Conservation (phyloP, 2,888 invertebrate species). For the Spialia ferax region DNA sequence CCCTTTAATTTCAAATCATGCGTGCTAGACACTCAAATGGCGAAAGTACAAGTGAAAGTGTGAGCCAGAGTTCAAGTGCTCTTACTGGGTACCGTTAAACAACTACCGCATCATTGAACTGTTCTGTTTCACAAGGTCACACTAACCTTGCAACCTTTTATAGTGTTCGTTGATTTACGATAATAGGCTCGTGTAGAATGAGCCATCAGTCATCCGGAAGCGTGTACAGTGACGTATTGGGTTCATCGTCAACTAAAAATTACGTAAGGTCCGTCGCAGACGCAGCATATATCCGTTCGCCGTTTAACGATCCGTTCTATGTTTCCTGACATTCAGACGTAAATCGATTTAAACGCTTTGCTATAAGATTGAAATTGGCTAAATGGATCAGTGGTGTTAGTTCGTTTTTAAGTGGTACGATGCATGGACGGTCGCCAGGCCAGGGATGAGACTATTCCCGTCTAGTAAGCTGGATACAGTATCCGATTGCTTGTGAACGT, state of each 20-base stretch:
- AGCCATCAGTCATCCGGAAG: constrained; percentile 78
- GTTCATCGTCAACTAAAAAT: constrained; percentile 79
- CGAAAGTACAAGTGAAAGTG: constrained; percentile 41
- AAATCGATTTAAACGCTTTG: constrained; percentile 62
- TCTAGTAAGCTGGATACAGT: constrained; percentile 75
- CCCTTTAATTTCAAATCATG: constrained; percentile 15
- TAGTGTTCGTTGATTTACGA: constrained; percentile 59
- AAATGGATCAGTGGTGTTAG: constrained; percentile 58
- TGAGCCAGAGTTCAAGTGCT: constrained; percentile 32
- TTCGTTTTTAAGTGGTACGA: constrained; percentile 59
- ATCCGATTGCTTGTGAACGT: constrained; percentile 69
- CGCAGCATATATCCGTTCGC: constrained; percentile 77
- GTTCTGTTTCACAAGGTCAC: constrained; percentile 57
- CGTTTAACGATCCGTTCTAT: constrained; percentile 56
- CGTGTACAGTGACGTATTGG: constrained; percentile 77
- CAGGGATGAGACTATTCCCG: constrained; percentile 86
- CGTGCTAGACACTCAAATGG: constrained; percentile 30
- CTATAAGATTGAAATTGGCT: constrained; percentile 67
- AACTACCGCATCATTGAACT: constrained; percentile 20
- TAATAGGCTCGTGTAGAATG: constrained; percentile 61
- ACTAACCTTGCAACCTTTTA: constrained; percentile 56
- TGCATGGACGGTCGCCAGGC: constrained; percentile 82
- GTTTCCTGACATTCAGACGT: constrained; percentile 52
- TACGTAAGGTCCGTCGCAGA: constrained; percentile 81
- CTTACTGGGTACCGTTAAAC: constrained; percentile 16